These are phyloP conservation scores for Listrodromus nycthemerus DNA, from an alignment of 2,888 invertebrate genomes.

Conservation along the genomic window DNA sequence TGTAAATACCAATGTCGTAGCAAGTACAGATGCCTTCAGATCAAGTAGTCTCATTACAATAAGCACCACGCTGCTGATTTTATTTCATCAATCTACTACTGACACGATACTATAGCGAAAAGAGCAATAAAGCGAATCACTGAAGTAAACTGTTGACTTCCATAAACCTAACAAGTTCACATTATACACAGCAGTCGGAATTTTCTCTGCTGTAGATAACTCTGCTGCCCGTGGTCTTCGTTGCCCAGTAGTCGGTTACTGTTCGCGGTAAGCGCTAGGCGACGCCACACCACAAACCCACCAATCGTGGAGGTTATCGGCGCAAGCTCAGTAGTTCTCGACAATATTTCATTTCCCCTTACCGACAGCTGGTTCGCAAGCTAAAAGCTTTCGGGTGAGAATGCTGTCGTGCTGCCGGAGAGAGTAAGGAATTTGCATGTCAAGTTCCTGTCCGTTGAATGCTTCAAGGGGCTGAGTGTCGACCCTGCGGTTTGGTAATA, in stretches of 20 bases:
- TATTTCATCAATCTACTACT: neutral
- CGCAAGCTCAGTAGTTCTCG: neutral
- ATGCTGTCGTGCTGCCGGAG: neutral
- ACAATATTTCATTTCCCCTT: conserved; percentile 9
- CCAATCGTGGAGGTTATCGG: conserved; percentile 30
- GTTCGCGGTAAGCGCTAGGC: neutral
- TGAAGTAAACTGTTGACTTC: neutral
- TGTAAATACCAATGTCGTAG: too few species aligned
- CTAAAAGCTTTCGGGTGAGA: neutral
- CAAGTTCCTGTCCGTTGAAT: neutral
- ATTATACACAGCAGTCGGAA: neutral
- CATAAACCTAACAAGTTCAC: neutral
- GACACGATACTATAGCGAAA: neutral
- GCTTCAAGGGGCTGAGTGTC: neutral
- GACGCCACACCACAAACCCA: neutral
- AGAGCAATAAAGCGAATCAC: neutral
- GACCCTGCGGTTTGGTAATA: neutral
- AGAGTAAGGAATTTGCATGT: neutral
- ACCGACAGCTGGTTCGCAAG: conserved; percentile 46
- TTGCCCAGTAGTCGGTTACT: conserved; percentile 40
- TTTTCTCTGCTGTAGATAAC: neutral
- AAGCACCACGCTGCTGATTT: neutral
- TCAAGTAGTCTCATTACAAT: neutral
- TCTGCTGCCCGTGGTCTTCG: neutral
- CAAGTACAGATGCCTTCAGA: too few species aligned